Base-by-base conservation (phyloP, 37 sponge, comb jelly and placozoan genomes). In the Crambe crambe region DNA sequence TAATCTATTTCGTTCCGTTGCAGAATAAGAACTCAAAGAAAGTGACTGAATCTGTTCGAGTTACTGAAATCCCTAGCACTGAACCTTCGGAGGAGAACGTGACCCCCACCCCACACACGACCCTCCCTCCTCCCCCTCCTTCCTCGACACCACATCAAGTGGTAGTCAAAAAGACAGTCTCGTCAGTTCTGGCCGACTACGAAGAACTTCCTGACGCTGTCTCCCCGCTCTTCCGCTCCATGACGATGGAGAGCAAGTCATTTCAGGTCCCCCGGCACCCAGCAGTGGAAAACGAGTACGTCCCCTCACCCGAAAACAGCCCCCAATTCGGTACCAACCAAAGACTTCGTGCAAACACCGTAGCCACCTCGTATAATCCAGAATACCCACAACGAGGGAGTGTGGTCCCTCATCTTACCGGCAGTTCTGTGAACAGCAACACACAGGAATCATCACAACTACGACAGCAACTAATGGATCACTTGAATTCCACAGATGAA, bases 221-320 rank as follows among this genome's bases (percentile, higher is more conserved):
- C 3, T 71, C 72, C 1, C 81, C 81, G n/a, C 56, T 47, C 25
- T 1, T 21, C n/a, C 84, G 70, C 0, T 30, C 64, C 63, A 73
- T 80, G 80, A 80, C 80, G 39, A 56, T 80, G 71, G 32, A 47
- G 31, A 54, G 18, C 56, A 79, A 79, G 31, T 56, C 37, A 18
- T 68, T 68, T 39, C 51, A 63, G 9, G 35, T 56, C 37, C 25
- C 62, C 8, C 60, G 72, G 9, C 77, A 71, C 72, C 31, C 66
- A 5, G 80, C 68, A 3, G 47, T 88, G 0, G 82, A 81, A 42
- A 88, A 88, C 60, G 88, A 88, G 42, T 88, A 88, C 40, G 88
- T 88, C 27, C 88, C 88, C 6, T 82, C 83, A 1, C 88, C 88
- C 1, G 73, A 76, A 29, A 74, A 70, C 30, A 88, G 82, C n/a